Evolutionary conservation across 2,797 vertebrate genomes (phyloP).

Genomic region (Fratercula arctica): DNA sequence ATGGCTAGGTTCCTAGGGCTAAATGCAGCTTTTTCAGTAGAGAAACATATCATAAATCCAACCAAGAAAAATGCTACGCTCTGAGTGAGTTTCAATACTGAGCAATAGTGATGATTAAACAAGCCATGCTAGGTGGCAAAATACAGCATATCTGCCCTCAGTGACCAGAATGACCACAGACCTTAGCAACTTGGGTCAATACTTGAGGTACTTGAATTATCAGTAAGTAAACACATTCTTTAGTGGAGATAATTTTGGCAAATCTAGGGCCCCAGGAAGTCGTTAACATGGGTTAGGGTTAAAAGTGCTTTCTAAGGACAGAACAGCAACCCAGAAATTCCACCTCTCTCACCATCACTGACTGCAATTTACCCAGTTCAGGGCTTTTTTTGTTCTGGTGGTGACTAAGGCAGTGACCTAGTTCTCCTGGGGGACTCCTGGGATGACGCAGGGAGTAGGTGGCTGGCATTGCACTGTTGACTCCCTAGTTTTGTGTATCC

Average conservation of each 20-base stretch:
- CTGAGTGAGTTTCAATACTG: neutral
- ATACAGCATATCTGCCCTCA: neutral
- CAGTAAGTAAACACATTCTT: neutral
- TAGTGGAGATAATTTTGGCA: neutral
- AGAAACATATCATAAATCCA: neutral
- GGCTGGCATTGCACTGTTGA: neutral
- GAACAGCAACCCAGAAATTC: neutral
- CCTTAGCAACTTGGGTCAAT: neutral
- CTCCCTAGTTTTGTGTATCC: neutral
- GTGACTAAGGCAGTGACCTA: neutral
- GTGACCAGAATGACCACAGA: neutral
- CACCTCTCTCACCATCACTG: neutral
- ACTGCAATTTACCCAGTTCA: neutral
- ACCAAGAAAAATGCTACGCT: neutral
- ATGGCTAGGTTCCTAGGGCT: neutral
- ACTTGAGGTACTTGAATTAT: neutral
- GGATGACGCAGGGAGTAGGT: neutral
- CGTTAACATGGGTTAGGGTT: neutral
- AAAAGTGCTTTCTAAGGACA: neutral
- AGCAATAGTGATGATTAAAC: neutral
- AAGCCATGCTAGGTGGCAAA: neutral
- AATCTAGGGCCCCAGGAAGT: neutral
- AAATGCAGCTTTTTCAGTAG: neutral
- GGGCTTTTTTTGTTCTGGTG: neutral
- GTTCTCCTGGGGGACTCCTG: neutral